Base-by-base conservation (phyloP, 1,140 invertebrate species). In the Cepaea nemoralis region DNA sequence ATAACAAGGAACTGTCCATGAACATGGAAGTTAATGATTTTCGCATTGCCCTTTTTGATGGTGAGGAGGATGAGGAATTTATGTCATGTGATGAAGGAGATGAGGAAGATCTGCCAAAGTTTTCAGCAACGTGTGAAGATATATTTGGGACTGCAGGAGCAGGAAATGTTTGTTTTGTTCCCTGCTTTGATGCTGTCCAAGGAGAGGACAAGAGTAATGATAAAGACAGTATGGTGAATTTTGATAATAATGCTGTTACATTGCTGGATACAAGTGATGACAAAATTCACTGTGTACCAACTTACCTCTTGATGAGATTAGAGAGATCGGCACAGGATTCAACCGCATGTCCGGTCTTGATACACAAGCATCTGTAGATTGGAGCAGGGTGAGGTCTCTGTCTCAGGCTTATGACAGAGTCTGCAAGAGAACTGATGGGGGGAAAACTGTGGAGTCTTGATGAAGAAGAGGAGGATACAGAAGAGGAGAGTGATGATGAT, bases 51-150 rank as follows among this genome's bases (percentile, higher is more conserved):
- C 1, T 10, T 63, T 2, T 1, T 31, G n/a, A 12, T 31, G 59
- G 59, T 31, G 59, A 63, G 27, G 59, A 63, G 16, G 59, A 63
- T 63, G 59, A 63, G 27, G 59, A 63, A 31, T 63, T 63, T 63
- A 31, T 63, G 27, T 63, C 59, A 63, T 63, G 59, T 63, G 59
- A 63, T 6, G 59, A 63, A 63, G n/a, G n/a, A 31, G 59, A 63
- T 31, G 59, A 63, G 50, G 50, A 55, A 24, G 50, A 14, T 8
- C n/a, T 55, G 19, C 50, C 50, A 63, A 55, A 55, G 5, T 12
- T 24, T 55, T n/a, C 50, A 55, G 50, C 5, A 22, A 24, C 24
- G 8, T n/a, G 12, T 22, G 59, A 63, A 63, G 59, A 31, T 31
- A 10, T 5, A 31, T 16, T 27, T 31, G 27, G 27, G 2, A 63